phyloP scores from a whole-genome alignment of 53 echinoderm and acorn worm species.

The Crossaster papposus region DNA sequence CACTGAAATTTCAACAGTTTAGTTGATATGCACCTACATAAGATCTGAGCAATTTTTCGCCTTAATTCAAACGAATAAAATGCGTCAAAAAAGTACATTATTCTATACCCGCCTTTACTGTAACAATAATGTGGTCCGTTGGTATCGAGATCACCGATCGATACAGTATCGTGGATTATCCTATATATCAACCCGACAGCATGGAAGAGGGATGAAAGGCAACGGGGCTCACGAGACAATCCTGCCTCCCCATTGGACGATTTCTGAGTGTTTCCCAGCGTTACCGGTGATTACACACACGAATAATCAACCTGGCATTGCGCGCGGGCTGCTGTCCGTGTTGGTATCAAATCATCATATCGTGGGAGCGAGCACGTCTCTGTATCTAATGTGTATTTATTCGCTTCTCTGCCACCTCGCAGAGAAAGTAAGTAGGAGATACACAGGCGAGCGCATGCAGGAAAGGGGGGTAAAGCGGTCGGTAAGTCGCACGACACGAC shows the following conservation, averaged over 20 bases:
- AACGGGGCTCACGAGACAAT: background rate
- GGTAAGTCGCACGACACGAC: background rate
- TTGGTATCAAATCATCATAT: background rate
- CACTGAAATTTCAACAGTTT: too few species aligned
- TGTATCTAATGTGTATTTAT: slow-evolving; percentile 24
- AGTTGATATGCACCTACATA: too few species aligned
- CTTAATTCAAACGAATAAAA: too few species aligned
- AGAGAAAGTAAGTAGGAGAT: background rate
- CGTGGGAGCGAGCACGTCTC: background rate
- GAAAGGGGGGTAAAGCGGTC: background rate
- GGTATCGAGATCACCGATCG: background rate
- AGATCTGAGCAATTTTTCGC: too few species aligned
- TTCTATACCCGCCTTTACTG: too few species aligned
- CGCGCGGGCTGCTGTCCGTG: background rate
- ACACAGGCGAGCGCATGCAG: background rate
- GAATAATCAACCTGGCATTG: background rate
- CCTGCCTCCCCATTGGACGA: background rate
- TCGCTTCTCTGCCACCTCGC: background rate
- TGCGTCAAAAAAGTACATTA: too few species aligned
- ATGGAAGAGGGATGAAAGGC: background rate
- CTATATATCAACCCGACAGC: background rate
- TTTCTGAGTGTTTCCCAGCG: slow-evolving; percentile 5
- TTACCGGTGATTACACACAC: slow-evolving; percentile 1
- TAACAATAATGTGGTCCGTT: background rate
- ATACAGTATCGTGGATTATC: slow-evolving; percentile 32